Conservation (phyloP, 2,797 vertebrate species). For the Argentina silus region DNA sequence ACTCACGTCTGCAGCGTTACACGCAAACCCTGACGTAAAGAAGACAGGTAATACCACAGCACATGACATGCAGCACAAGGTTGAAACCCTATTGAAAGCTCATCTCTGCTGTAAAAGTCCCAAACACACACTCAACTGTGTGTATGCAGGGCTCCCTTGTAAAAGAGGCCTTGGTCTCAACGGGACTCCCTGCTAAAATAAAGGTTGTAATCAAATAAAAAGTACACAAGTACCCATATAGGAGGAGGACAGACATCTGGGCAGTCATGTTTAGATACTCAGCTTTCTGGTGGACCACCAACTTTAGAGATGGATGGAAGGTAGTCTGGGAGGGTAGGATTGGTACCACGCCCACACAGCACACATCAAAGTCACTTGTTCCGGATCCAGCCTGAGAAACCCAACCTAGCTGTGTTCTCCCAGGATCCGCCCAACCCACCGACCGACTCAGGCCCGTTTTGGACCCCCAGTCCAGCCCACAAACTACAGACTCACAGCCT, state of each 20-base stretch:
- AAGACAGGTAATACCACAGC: not conserved
- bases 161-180: too few relatives aligned
- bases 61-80: constrained; percentile 7
- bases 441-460: constrained; percentile 2
- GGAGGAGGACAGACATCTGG: too few relatives aligned
- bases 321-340: not conserved
- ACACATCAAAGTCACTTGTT: constrained; percentile 47
- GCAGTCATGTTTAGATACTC: too few relatives aligned
- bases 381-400: constrained; percentile 24
- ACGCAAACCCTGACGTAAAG: constrained; percentile 10
- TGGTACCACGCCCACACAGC: constrained; percentile 23
- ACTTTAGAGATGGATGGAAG: too few relatives aligned
- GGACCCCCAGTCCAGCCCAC: constrained; percentile 13
- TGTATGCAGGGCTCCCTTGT: too few relatives aligned
- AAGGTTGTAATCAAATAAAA: too few relatives aligned
- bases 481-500: constrained; percentile 39
- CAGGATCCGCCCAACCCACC: constrained; percentile 24
- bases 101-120: not conserved
- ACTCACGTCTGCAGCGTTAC: not conserved
- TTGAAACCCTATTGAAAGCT: constrained; percentile 5
- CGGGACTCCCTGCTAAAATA: too few relatives aligned
- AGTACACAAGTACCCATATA: too few relatives aligned
- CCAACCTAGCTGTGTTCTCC: not conserved
- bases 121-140: too few relatives aligned
- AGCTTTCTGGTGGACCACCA: too few relatives aligned